Conservation (phyloP, 2,797 vertebrate genomes). For the Lutra lutra region DNA sequence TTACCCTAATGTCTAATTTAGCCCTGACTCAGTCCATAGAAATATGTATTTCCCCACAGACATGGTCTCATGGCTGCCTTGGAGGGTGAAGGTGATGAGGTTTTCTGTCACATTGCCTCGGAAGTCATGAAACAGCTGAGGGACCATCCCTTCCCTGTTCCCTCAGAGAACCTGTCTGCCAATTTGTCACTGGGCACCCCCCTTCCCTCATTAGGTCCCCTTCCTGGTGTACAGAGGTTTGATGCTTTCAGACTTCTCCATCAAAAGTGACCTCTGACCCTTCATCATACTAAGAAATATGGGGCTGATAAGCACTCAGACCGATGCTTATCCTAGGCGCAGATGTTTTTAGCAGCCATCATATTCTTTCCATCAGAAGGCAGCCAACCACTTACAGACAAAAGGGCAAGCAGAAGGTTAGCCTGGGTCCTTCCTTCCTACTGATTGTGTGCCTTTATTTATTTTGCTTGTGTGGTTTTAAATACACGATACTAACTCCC, state of each 20-base stretch:
- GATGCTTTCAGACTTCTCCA: background rate
- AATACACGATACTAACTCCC: background rate
- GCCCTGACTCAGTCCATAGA: conserved; percentile 43
- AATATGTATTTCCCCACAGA: conserved; percentile 57
- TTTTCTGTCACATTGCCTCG: background rate
- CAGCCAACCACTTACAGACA: background rate
- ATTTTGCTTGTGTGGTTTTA: background rate
- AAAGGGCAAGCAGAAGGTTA: background rate
- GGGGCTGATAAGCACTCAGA: background rate
- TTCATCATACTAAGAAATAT: background rate
- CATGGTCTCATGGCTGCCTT: background rate
- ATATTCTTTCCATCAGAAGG: background rate
- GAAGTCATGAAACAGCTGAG: background rate
- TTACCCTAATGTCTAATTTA: conserved; percentile 53
- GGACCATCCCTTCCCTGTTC: background rate
- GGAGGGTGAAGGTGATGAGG: background rate
- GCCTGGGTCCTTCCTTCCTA: background rate
- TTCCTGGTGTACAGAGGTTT: background rate
- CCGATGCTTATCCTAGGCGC: background rate
- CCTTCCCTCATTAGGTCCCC: background rate
- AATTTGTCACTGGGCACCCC: background rate
- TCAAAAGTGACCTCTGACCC: background rate
- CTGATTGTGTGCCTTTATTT: background rate
- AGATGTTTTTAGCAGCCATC: background rate
- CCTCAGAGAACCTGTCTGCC: background rate